These are phyloP conservation scores for Calycopis cecrops DNA, from an alignment of 1,140 invertebrate genomes.

Conservation along the genomic window DNA sequence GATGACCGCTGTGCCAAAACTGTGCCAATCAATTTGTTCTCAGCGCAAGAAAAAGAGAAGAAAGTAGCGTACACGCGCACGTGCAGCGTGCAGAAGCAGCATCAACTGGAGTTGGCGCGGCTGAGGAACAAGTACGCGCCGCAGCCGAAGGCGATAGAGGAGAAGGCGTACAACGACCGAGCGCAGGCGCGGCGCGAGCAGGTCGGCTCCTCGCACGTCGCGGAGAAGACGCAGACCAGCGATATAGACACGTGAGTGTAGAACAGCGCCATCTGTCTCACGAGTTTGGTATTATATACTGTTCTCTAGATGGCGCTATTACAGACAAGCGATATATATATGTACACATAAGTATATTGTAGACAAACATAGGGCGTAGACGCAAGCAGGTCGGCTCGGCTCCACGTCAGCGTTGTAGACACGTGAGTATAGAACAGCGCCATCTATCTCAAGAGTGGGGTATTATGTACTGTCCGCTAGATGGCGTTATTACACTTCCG, in stretches of 20 bases:
- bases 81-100: constrained; percentile 66
- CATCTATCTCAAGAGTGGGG: too few species aligned
- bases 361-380: too few species aligned
- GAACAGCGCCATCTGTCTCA: background rate
- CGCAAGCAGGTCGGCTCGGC: constrained; percentile 87
- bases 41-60: constrained; percentile 55
- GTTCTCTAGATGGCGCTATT: constrained; percentile 75
- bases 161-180: constrained; percentile 83
- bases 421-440: too few species aligned
- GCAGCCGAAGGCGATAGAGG: constrained; percentile 73
- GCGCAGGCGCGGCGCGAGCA: constrained; percentile 83
- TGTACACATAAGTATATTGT: too few species aligned
- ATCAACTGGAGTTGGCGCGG: constrained; percentile 84
- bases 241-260: constrained; percentile 85
- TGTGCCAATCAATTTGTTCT: background rate
- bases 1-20: too few species aligned
- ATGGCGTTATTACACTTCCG: too few species aligned
- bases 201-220: constrained; percentile 88
- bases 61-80: constrained; percentile 56
- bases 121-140: constrained; percentile 90
- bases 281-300: background rate
- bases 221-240: constrained; percentile 87
- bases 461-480: too few species aligned
- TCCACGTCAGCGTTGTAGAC: too few species aligned
- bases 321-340: constrained; percentile 76